Conservation (phyloP, 1,140 invertebrate genomes). For the Drosophila novamexicana region DNA sequence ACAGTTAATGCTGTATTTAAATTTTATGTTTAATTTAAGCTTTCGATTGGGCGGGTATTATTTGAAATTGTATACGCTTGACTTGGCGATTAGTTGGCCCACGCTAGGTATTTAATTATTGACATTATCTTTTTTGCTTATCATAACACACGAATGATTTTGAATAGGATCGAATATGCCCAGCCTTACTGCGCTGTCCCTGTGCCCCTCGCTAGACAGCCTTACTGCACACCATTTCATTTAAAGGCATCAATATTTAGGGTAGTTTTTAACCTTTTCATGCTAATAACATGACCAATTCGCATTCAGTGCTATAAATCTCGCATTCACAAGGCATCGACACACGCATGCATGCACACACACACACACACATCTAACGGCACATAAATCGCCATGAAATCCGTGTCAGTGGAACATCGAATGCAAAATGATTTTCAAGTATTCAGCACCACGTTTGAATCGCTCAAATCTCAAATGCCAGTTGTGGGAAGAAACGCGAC, state of each 20-base stretch:
- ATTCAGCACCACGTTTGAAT: constrained; percentile 24
- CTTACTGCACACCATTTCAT: no score
- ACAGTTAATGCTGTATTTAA: constrained; percentile 1
- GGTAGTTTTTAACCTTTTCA: not conserved
- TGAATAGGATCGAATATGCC: not conserved
- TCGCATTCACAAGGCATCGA: not conserved
- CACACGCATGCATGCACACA: not conserved
- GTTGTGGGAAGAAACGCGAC: constrained; percentile 10
- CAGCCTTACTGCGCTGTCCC: no score
- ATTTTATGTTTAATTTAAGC: constrained; percentile 20
- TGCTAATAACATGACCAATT: not conserved
- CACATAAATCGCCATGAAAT: constrained; percentile 60
- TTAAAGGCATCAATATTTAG: not conserved
- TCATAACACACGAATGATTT: not conserved
- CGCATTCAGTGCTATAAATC: constrained; percentile 6
- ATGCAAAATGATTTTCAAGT: constrained; percentile 51
- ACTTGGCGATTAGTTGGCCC: constrained; percentile 1
- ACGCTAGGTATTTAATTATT: not conserved
- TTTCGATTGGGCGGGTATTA: not conserved
- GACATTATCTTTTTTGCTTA: constrained; percentile 5
- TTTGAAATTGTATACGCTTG: constrained; percentile 1
- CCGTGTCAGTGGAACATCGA: constrained; percentile 56
- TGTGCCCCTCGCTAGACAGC: not conserved
- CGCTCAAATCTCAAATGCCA: constrained; percentile 5
- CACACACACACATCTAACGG: not conserved